Base-by-base conservation (phyloP, 2,888 invertebrate genomes). In the Melanchra persicariae region DNA sequence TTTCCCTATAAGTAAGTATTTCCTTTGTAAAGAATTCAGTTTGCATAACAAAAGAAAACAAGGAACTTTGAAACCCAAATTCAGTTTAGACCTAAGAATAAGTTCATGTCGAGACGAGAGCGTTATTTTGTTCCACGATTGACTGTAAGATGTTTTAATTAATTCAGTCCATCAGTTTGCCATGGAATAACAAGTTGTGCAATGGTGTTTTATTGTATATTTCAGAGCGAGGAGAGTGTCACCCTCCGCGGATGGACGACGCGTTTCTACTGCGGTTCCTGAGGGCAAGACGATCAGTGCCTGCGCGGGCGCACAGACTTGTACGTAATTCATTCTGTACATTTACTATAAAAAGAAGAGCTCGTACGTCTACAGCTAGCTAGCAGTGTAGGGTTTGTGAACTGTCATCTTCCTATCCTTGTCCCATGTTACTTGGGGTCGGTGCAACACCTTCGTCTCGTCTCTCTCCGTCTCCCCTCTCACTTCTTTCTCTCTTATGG, bases 241-340 rank as follows among this genome's bases (percentile, higher is more conserved):
- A 93, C 63, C 98, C 97, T 15, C 97, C 97, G 49, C 96, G 98
- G 70, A 97, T 96, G 87, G 98, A 98, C 89, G 98, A 98, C 88
- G 96, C 96, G 10, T 98, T 97, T 89, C 93, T 98, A 54, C 92
- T 97, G 66, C 96, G 97, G 83, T 98, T 98, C 89, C 94, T 98
- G 62, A 96, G 98, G 81, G 97, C 97, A 8, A 96, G 98, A 69
- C 96, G 96, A 85, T 98, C 97, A 89, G 96, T 97, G 86, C 95
- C 97, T 0, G 97, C 97, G 81, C 95, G 97, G 58, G 97, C 98
- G 47, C 97, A 98, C 88, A 96, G 97, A 93, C 93, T 98, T 96
- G 98, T 98, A 66, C 60, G 76, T 62, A 30, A 4, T 30, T 19
- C 4, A 26, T 30, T 47, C 8, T 26, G 22, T 43, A 10, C 19